Percentiles rank a stretch among this genome's conserved stretches.
phyloP scores from a whole-genome alignment of 2,888 invertebrate genomes.

The Bellardia pandia region DNA sequence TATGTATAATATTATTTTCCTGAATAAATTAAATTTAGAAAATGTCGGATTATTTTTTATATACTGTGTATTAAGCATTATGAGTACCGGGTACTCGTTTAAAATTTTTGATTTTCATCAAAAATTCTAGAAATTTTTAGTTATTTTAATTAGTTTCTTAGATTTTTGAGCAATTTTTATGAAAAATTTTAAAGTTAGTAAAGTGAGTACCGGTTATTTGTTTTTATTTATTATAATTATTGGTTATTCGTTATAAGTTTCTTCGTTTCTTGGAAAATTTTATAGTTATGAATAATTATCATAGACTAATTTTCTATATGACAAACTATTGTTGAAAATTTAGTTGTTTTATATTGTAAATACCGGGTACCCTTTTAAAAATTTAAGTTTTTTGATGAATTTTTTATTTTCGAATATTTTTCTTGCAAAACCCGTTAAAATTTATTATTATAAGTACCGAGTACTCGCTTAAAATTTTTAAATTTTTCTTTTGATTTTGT shows the following conservation, averaged over 20 bases:
- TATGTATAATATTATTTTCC: no score
- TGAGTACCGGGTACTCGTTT: background rate
- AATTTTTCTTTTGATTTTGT: no score
- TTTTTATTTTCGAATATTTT: no score
- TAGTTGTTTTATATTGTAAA: background rate
- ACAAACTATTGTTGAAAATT: background rate
- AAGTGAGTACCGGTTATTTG: slow-evolving; percentile 2
- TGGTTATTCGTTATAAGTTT: background rate
- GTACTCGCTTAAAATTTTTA: background rate
- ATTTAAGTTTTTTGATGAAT: background rate
- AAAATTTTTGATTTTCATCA: background rate
- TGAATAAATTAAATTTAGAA: no score
- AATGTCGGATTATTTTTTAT: no score
- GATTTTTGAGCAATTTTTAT: no score
- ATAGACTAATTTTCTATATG: no score
- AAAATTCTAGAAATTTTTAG: background rate
- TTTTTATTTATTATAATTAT: background rate
- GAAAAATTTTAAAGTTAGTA: background rate
- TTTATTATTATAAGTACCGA: background rate
- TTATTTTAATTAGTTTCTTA: no score
- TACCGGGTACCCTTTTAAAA: background rate
- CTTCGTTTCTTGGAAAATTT: no score
- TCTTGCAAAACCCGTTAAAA: no score
- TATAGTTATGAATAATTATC: no score
- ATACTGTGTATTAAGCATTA: background rate